Evolutionary conservation across 2,113 vertebrate species (phyloP).

Genomic region (Nettapus auritus): DNA sequence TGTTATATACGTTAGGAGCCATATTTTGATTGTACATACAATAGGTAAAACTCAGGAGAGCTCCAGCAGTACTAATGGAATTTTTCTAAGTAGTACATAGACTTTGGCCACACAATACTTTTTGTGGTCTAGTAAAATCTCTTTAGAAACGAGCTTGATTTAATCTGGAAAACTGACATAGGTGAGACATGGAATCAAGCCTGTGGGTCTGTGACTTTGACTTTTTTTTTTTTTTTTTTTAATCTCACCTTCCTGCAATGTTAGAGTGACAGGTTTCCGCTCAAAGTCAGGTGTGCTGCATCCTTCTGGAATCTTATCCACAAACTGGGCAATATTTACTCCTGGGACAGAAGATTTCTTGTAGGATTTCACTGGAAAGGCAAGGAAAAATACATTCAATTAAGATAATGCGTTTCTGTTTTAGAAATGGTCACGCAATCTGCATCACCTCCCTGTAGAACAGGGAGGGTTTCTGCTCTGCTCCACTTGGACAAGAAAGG

Average conservation of each 20-base stretch:
- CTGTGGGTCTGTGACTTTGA: background rate
- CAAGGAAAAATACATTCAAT: background rate
- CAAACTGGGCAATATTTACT: conserved; percentile 80
- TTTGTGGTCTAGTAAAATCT: background rate
- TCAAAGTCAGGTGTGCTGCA: conserved; percentile 84
- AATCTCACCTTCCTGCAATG: conserved; percentile 82
- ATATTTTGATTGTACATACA: background rate
- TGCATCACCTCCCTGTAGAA: background rate
- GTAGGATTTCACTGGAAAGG: conserved; percentile 54
- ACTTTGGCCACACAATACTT: background rate
- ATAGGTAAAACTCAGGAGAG: background rate
- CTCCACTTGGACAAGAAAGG: background rate
- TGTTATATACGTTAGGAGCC: background rate
- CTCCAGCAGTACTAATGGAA: background rate
- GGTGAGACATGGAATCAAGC: background rate
- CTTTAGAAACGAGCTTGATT: background rate
- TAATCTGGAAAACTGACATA: background rate
- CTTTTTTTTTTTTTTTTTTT: background rate
- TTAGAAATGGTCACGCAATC: background rate
- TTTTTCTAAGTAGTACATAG: background rate
- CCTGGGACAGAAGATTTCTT: conserved; percentile 82
- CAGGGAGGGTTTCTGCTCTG: background rate
- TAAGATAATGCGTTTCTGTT: background rate
- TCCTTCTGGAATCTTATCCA: conserved; percentile 79
- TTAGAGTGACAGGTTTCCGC: conserved; percentile 78